These are phyloP conservation scores for Biston betularia DNA, from an alignment of 2,888 invertebrate species.

Conservation along the genomic window DNA sequence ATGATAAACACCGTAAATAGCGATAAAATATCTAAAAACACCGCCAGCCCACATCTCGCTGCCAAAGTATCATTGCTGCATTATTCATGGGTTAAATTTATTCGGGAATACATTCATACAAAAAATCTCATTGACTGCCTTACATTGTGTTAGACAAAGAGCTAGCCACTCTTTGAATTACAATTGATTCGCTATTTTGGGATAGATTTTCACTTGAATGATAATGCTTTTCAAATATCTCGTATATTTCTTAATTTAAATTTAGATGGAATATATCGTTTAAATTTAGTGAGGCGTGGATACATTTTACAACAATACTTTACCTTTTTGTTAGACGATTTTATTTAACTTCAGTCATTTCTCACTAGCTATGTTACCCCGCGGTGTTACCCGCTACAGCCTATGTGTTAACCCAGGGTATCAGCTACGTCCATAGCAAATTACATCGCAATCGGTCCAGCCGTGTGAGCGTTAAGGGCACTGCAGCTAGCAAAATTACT, in stretches of 20 bases:
- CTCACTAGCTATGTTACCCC: too few relatives aligned
- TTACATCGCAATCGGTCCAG: too few relatives aligned
- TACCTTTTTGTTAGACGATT: too few relatives aligned
- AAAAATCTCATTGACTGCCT: conserved; percentile 43
- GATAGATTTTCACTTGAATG: background rate
- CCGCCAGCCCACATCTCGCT: conserved; percentile 24
- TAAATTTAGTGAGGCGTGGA: background rate
- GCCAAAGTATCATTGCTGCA: conserved; percentile 31
- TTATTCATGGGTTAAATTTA: conserved; percentile 40
- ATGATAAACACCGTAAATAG: conserved; percentile 17
- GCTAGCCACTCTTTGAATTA: conserved; percentile 10
- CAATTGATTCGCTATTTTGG: background rate
- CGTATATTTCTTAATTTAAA: background rate
- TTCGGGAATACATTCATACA: conserved; percentile 43
- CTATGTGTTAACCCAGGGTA: too few relatives aligned
- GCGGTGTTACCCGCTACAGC: too few relatives aligned
- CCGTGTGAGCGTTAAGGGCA: too few relatives aligned
- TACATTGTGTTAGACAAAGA: conserved; percentile 37
- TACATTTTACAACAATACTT: too few relatives aligned
- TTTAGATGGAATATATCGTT: background rate
- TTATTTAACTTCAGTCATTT: too few relatives aligned
- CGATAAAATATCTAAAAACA: conserved; percentile 23
- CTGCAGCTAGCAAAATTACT: too few relatives aligned
- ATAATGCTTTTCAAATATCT: background rate
- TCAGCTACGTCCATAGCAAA: too few relatives aligned